Base-by-base conservation (phyloP, 2,113 vertebrate genomes). In the Pleuronectes platessa region DNA sequence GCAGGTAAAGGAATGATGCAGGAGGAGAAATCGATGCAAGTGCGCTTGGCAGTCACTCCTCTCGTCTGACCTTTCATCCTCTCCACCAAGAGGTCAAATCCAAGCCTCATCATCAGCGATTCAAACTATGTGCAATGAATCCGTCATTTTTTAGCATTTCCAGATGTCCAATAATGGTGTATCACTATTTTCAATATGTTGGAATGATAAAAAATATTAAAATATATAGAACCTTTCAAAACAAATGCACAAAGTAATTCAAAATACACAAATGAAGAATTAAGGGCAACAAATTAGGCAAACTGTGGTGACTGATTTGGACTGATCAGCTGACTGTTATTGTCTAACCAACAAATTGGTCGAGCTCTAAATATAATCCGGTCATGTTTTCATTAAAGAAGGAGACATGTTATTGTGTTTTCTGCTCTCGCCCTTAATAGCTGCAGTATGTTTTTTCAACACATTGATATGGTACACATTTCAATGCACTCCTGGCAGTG, bases 11-110 rank as follows among this genome's bases (percentile, higher is more conserved):
- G 81, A 81, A 86, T 84, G 83, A 85, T 65, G 40, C 82, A 76
- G 80, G 89, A 84, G 77, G 67, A 76, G 64, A 87, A 90, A 93
- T 92, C 89, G 61, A 93, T 92, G 67, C 23, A 9, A 71, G 83
- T 80, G 75, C 80, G 81, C 87, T 92, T 84, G 78, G 88, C 85
- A 92, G 91, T 89, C 88, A 69, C 81, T 84, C 80, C 84, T 79
- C 63, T 82, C 70, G 76, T 79, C 81, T 87, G 66, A 91, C 92
- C 91, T 92, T 92, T 89, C 76, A 81, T 88, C 83, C 80, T 76
- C 76, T 81, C 67, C 66, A 68, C 56, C 53, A 27, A 76, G 83
- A 82, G 89, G 87, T 92, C 90, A 89, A 76, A 83, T 86, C 81
- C 80, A 85, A 90, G 74, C 64, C 53, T 63, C 56, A n/a, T 83